Conservation (phyloP, 1,140 invertebrate genomes). For the Cydia amplana region DNA sequence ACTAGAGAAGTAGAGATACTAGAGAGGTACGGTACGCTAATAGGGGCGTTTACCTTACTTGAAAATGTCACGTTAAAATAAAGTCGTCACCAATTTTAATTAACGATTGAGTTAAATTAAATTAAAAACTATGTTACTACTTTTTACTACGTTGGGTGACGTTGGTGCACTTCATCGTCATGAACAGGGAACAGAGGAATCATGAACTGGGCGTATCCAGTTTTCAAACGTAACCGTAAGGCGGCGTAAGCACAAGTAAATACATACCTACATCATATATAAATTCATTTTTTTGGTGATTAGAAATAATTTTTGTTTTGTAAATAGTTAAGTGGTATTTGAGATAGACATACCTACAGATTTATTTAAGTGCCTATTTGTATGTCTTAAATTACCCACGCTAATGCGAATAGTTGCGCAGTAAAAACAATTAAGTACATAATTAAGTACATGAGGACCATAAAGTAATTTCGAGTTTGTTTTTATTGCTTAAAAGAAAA, state of each 20-base stretch:
- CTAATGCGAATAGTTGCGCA: background rate
- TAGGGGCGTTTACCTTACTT: background rate
- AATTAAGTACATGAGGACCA: no score
- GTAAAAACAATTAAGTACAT: no score
- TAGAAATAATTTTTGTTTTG: background rate
- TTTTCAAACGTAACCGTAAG: background rate
- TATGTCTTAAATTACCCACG: no score
- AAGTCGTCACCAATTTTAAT: background rate
- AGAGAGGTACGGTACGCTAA: background rate
- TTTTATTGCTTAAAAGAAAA: background rate
- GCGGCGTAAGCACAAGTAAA: background rate
- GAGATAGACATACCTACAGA: background rate
- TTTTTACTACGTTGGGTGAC: background rate
- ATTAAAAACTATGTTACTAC: background rate
- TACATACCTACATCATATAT: no score
- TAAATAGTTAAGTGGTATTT: background rate
- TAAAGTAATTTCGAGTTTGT: no score
- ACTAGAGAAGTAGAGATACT: no score
- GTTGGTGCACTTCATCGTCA: background rate
- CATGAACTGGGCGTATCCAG: background rate
- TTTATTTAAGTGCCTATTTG: background rate
- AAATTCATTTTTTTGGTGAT: background rate
- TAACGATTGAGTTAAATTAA: background rate
- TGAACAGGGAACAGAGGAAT: background rate
- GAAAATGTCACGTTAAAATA: background rate